Conservation (phyloP, 2,113 vertebrate genomes). For the Ameiurus melas region DNA sequence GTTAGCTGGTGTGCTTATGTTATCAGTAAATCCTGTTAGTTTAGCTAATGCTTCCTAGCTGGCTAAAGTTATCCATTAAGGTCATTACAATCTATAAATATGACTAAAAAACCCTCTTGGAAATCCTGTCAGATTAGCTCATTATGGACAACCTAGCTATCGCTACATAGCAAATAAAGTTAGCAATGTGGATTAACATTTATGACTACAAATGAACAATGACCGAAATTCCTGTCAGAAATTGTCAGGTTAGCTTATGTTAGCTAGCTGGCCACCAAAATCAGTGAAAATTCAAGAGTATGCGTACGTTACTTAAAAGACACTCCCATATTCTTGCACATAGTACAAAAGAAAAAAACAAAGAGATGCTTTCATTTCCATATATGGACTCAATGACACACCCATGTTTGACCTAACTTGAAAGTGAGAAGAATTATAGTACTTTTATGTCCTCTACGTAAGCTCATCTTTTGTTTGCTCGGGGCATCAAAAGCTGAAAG, state of each 20-base stretch:
- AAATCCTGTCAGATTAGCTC: neutral
- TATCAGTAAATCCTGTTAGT: neutral
- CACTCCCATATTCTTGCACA: neutral
- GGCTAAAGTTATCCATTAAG: neutral
- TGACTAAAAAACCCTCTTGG: neutral
- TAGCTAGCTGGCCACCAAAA: neutral
- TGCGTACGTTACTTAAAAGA: neutral
- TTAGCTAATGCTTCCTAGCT: neutral
- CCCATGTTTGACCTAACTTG: too few species aligned
- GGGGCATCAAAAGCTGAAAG: neutral
- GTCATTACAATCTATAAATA: neutral
- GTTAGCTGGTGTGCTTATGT: neutral
- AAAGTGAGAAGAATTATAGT: too few species aligned
- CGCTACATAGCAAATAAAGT: neutral
- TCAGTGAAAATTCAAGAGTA: neutral
- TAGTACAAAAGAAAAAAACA: too few species aligned
- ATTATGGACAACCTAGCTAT: neutral
- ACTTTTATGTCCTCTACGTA: neutral
- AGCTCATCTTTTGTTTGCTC: neutral
- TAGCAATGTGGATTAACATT: neutral
- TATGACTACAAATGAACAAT: neutral
- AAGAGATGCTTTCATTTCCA: too few species aligned
- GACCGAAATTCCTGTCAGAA: neutral
- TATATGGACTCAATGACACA: too few species aligned
- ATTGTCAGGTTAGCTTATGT: neutral